Percentiles rank a stretch among this genome's conserved stretches.
Evolutionary conservation across 1,140 invertebrate genomes (phyloP).

Genomic region (Orussus abietinus): DNA sequence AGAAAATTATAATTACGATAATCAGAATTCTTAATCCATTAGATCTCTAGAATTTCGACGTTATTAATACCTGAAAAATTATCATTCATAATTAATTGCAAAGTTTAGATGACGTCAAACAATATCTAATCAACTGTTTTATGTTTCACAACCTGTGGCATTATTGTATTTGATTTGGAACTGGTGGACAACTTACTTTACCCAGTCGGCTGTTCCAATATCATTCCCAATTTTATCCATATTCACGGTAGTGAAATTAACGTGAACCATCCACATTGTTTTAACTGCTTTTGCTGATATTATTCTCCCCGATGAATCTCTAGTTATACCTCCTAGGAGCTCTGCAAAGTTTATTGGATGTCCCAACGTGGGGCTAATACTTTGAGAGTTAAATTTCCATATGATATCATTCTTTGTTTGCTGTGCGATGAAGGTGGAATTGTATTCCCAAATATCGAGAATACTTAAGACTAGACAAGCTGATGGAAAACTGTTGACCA

Average conservation of each 20-base stretch:
- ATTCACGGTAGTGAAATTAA: slow-evolving; percentile 65
- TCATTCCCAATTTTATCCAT: slow-evolving; percentile 63
- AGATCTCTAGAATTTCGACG: too few species aligned
- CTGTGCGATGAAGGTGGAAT: slow-evolving; percentile 53
- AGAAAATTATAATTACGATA: too few species aligned
- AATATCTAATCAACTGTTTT: too few species aligned
- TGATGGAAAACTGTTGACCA: slow-evolving; percentile 56
- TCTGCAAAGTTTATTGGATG: slow-evolving; percentile 63
- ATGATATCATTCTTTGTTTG: slow-evolving; percentile 63
- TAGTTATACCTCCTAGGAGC: slow-evolving; percentile 60
- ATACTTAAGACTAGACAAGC: slow-evolving; percentile 64
- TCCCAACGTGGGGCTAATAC: slow-evolving; percentile 61
- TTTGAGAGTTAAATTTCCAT: slow-evolving; percentile 57
- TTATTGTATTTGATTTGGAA: too few species aligned
- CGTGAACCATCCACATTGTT: slow-evolving; percentile 61
- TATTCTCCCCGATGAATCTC: slow-evolving; percentile 60
- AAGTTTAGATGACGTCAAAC: too few species aligned
- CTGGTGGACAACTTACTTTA: slow-evolving; percentile 51
- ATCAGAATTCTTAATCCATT: too few species aligned
- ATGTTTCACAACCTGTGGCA: too few species aligned
- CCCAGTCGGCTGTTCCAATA: slow-evolving; percentile 71
- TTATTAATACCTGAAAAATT: too few species aligned
- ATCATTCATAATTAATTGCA: too few species aligned
- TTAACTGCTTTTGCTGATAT: slow-evolving; percentile 61
- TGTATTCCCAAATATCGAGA: slow-evolving; percentile 68